Conservation (phyloP, 2,113 vertebrate species). For the Equus quagga region DNA sequence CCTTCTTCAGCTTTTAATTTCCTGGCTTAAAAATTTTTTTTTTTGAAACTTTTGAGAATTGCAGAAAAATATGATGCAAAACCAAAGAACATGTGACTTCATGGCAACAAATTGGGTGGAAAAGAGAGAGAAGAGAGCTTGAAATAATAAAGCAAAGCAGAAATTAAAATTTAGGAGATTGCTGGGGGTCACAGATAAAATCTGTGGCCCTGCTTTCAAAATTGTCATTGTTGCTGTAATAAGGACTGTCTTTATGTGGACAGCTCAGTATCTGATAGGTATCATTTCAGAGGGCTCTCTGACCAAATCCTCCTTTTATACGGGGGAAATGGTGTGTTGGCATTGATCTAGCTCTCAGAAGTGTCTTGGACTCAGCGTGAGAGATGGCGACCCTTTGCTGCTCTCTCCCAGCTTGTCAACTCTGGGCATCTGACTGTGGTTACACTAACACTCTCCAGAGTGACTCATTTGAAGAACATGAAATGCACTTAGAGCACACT, state of each 20-base stretch:
- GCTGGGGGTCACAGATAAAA: not conserved
- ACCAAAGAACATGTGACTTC: constrained; percentile 52
- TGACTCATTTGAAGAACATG: not conserved
- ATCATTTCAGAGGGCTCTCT: constrained; percentile 48
- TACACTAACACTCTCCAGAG: not conserved
- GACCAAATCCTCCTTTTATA: not conserved
- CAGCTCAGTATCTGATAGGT: not conserved
- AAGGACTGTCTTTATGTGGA: not conserved
- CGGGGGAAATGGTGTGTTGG: not conserved
- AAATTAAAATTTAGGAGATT: constrained; percentile 46
- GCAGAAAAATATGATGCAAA: not conserved
- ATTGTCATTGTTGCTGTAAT: constrained; percentile 28
- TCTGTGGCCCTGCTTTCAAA: not conserved
- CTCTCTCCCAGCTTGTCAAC: not conserved
- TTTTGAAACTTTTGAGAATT: constrained; percentile 68
- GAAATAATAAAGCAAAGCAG: constrained; percentile 41
- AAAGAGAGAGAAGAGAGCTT: not conserved
- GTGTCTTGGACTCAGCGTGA: not conserved
- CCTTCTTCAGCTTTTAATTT: constrained; percentile 37
- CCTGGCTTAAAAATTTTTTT: not conserved
- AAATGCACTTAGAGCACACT: not conserved
- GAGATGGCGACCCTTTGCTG: not conserved
- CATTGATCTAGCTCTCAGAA: not conserved
- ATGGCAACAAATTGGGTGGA: not conserved
- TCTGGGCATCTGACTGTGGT: not conserved